Evolutionary conservation across 2,113 vertebrate species (phyloP).

Genomic region (Gnathonemus longibarbis): DNA sequence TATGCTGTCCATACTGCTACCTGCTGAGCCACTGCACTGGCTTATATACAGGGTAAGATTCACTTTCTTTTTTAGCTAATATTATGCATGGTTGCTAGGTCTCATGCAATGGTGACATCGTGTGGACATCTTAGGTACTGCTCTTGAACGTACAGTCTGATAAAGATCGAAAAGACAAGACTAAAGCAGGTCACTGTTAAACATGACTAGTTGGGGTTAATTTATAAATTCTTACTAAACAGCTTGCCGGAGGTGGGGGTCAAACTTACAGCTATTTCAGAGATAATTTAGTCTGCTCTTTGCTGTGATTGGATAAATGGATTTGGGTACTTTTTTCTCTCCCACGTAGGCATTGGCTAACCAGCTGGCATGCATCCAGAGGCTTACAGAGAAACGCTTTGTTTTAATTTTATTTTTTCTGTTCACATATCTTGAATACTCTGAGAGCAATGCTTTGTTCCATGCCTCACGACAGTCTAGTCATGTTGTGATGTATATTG

Average conservation of each 20-base stretch:
- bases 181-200: background rate
- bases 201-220: background rate
- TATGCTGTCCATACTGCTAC: background rate
- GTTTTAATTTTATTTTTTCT: background rate
- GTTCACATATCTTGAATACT: background rate
- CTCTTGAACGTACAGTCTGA: background rate
- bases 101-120: constrained; percentile 10
- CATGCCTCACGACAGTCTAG: background rate
- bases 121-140: constrained; percentile 12
- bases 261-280: background rate
- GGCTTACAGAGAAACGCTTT: background rate
- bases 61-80: background rate
- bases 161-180: background rate
- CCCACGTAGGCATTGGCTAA: background rate
- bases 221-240: background rate
- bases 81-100: background rate
- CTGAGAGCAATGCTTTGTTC: background rate
- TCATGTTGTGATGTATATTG: background rate
- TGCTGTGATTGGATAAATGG: background rate
- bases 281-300: background rate
- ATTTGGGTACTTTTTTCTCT: background rate
- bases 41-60: background rate
- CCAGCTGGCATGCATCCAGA: background rate
- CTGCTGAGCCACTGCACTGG: background rate
- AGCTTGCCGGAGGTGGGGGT: background rate